A percentile compares a stretch with the other conserved stretches of the same genome.
These are phyloP conservation scores for Polyergus mexicanus DNA, from an alignment of 1,140 invertebrate species.

Conservation along the genomic window DNA sequence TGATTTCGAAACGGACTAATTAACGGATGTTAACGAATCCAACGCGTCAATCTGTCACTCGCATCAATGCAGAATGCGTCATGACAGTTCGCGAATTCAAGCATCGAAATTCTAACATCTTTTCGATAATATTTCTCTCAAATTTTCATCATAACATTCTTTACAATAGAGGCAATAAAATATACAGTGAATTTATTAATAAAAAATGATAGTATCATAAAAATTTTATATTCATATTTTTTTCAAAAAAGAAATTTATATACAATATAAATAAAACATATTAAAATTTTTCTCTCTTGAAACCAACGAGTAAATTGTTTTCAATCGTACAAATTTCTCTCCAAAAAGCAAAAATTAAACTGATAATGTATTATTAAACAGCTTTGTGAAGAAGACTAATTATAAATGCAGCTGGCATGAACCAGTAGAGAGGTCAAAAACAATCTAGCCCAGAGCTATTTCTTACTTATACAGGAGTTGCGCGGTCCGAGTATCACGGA, in stretches of 20 bases:
- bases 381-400: background rate
- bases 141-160: background rate
- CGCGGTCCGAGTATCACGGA: conserved; percentile 64
- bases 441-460: conserved; percentile 15
- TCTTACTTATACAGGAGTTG: conserved; percentile 58
- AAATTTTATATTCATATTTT: background rate
- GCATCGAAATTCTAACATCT: background rate
- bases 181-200: background rate
- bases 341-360: background rate
- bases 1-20: conserved; percentile 26
- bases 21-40: conserved; percentile 39
- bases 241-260: background rate
- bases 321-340: background rate
- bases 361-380: conserved; percentile 27
- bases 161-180: background rate
- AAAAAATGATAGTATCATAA: background rate
- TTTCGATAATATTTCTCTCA: background rate
- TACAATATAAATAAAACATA: too few species aligned
- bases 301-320: background rate
- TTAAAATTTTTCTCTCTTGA: background rate
- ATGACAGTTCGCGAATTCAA: background rate
- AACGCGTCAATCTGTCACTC: background rate
- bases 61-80: background rate
- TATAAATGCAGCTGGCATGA: conserved; percentile 3
- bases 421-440: conserved; percentile 20